Conservation (phyloP, 2,888 invertebrate genomes). For the Galerucella pusilla region DNA sequence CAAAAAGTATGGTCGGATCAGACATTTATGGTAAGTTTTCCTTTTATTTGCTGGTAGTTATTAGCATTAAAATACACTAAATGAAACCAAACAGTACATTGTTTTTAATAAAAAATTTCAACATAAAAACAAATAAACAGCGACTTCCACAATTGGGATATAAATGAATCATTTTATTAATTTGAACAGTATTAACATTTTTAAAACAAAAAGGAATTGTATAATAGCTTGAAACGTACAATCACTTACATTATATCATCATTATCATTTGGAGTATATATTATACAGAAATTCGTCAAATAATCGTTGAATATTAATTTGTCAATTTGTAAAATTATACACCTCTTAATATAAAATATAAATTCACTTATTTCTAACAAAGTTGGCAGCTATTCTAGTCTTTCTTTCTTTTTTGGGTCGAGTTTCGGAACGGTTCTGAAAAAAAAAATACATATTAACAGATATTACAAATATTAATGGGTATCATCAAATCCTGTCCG, state of each 20-base stretch:
- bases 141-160: background rate
- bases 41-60: too few relatives aligned
- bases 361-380: constrained; percentile 39
- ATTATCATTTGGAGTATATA: background rate
- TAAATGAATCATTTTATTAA: background rate
- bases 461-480: background rate
- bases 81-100: too few relatives aligned
- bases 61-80: too few relatives aligned
- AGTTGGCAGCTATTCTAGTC: constrained; percentile 61
- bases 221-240: too few relatives aligned
- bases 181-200: background rate
- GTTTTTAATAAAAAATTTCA: too few relatives aligned
- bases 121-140: background rate
- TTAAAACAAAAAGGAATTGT: background rate
- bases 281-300: too few relatives aligned
- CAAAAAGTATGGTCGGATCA: too few relatives aligned
- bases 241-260: background rate
- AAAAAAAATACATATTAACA: constrained; percentile 30
- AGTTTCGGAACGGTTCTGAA: constrained; percentile 38
- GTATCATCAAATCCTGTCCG: too few relatives aligned
- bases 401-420: constrained; percentile 52
- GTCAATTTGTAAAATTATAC: constrained; percentile 19
- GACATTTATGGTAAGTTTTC: too few relatives aligned
- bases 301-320: background rate
- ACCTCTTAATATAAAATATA: constrained; percentile 5